Base-by-base conservation (phyloP, 2,888 invertebrate genomes). In the Galeruca laticollis region DNA sequence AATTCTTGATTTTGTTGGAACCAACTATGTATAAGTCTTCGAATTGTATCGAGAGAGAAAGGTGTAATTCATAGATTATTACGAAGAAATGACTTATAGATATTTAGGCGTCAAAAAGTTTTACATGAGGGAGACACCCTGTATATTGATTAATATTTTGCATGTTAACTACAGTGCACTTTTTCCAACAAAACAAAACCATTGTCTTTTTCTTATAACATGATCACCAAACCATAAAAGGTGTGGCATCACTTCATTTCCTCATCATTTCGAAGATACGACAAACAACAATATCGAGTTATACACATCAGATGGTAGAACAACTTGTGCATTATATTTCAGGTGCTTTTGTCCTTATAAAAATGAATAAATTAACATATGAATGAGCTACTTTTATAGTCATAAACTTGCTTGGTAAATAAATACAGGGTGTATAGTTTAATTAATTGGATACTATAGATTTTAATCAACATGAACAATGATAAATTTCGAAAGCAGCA, bases 341-440 rank as follows among this genome's bases (percentile, higher is more conserved):
- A 43, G 59, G 51, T 52, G 21, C 37, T 51, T 21, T 60, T 33
- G 18, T 33, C 51, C 15, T 33, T 51, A 21, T 47, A 66, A 65
- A 66, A 66, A 59, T 66, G 59, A 60, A 66, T 60, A 66, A 60
- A 66, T 66, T 66, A 37, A 59, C 66, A 66, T 66, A 66, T 37
- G 59, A 66, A 66, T 66, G 21, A 59, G 59, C 59, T 51, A 37
- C 21, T 54, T 31, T n/a, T n/a, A n/a, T 10, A 13, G 0, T 8
- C 31, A 31, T 54, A n/a, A 26, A 31, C n/a, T 21, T 26, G 52
- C 20, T 13, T 26, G 31, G 26, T 26, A 26, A 31, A 21, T 52
- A n/a, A 31, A 20, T 49, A 49, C n/a, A 20, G 20, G 49, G 18
- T 20, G 18, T 37, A 37, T 26, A 26, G 6, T 26, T 3, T 26